These are phyloP conservation scores for Agrypnus murinus DNA, from an alignment of 2,888 invertebrate genomes.

Conservation along the genomic window DNA sequence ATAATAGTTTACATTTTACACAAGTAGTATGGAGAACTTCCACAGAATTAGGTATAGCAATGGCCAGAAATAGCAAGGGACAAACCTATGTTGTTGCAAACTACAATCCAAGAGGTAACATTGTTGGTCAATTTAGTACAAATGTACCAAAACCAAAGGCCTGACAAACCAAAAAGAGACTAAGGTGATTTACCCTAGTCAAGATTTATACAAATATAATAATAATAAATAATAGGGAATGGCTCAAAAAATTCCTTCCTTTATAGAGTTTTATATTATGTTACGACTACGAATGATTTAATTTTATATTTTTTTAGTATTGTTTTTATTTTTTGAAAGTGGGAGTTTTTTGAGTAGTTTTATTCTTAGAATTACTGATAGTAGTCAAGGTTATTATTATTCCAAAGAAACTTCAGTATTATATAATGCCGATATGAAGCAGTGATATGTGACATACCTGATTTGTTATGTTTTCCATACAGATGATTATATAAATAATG, in stretches of 20 bases:
- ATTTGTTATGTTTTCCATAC: too few relatives aligned
- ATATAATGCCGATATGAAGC: not conserved
- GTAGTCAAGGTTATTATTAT: not conserved
- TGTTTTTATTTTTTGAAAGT: not conserved
- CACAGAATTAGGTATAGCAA: constrained; percentile 81
- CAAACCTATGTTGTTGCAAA: constrained; percentile 90
- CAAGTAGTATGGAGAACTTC: constrained; percentile 84
- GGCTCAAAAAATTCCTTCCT: too few relatives aligned
- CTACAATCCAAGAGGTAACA: constrained; percentile 89
- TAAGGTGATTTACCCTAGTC: not conserved
- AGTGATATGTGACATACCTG: constrained; percentile 5
- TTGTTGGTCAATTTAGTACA: constrained; percentile 79
- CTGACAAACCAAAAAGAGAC: constrained; percentile 31
- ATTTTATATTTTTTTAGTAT: not conserved
- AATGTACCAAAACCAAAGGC: constrained; percentile 77
- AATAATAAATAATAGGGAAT: too few relatives aligned
- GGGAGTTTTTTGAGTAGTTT: not conserved
- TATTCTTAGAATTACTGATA: not conserved
- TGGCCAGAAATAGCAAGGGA: constrained; percentile 82
- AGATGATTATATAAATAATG: too few relatives aligned
- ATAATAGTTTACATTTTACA: constrained; percentile 66
- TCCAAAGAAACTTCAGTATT: constrained; percentile 28
- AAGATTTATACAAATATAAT: too few relatives aligned
- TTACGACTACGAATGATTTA: too few relatives aligned
- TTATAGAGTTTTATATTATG: not conserved